Conservation (phyloP, 2,888 invertebrate species). For the Lasioglossum oenotherae region DNA sequence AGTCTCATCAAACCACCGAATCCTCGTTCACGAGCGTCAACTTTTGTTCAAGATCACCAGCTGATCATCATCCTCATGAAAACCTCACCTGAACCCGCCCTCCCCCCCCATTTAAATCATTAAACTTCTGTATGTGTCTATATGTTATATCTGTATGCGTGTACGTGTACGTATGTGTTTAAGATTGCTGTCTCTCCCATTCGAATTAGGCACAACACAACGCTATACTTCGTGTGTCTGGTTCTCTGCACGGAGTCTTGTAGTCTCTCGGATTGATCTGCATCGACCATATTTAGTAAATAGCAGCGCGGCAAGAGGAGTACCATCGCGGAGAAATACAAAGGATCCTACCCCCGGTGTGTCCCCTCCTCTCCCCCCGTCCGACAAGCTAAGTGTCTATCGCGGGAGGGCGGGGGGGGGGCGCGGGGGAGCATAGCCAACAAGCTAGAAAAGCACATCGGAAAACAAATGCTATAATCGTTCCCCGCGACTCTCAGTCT, state of each 20-base stretch:
- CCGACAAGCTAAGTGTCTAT: constrained; percentile 38
- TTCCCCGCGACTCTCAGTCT: background rate
- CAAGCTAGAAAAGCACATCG: constrained; percentile 6
- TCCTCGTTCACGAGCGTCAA: background rate
- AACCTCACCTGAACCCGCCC: background rate
- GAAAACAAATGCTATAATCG: background rate
- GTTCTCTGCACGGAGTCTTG: constrained; percentile 54
- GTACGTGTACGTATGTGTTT: background rate
- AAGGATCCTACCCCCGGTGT: constrained; percentile 11
- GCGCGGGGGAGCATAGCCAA: background rate
- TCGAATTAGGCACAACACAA: constrained; percentile 68
- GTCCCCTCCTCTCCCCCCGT: constrained; percentile 13
- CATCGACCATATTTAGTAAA: constrained; percentile 38
- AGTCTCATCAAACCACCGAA: background rate
- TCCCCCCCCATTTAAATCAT: background rate
- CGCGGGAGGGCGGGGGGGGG: background rate
- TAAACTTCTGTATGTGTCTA: background rate
- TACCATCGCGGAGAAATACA: constrained; percentile 47
- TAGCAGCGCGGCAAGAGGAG: constrained; percentile 20
- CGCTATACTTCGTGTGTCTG: constrained; percentile 32
- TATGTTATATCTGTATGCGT: background rate
- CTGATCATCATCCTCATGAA: background rate
- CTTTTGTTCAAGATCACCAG: background rate
- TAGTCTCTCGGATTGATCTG: constrained; percentile 65
- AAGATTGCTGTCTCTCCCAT: constrained; percentile 26